Evolutionary conservation across 2,113 vertebrate genomes (phyloP).

Genomic region (Callopanchax toddi): DNA sequence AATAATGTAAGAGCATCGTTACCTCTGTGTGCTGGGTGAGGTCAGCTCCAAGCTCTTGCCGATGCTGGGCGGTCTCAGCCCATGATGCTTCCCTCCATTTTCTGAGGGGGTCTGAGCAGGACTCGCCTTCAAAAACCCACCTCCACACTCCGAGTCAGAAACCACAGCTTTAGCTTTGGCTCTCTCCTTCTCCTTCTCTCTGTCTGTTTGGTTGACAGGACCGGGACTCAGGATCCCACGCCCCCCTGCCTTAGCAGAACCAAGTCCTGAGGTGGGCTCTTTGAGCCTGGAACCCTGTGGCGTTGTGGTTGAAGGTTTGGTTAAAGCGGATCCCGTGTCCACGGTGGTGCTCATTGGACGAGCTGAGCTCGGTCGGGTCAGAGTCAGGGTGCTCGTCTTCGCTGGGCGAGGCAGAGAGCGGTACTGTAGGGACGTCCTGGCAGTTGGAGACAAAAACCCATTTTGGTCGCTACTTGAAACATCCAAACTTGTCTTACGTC

Average conservation of each 20-base stretch:
- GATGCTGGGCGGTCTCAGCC: slow-evolving; percentile 76
- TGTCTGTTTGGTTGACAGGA: slow-evolving; percentile 93
- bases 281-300: slow-evolving; percentile 65
- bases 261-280: slow-evolving; percentile 63
- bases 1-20: slow-evolving; percentile 15
- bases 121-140: slow-evolving; percentile 64
- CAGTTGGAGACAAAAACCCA: slow-evolving; percentile 89
- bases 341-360: slow-evolving; percentile 90
- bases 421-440: slow-evolving; percentile 92
- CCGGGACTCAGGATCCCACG: slow-evolving; percentile 73
- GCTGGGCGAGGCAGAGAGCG: slow-evolving; percentile 95
- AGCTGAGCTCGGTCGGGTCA: slow-evolving; percentile 81
- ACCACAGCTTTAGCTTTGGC: slow-evolving; percentile 93
- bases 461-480: slow-evolving; percentile 86
- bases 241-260: slow-evolving; percentile 54
- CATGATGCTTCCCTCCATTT: slow-evolving; percentile 80
- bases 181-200: slow-evolving; percentile 92
- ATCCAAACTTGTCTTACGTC: slow-evolving; percentile 92
- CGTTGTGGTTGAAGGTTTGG: slow-evolving; percentile 74
- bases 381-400: slow-evolving; percentile 91
- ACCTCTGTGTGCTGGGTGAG: slow-evolving; percentile 90
- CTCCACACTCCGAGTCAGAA: slow-evolving; percentile 84
- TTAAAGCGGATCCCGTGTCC: slow-evolving; percentile 83
- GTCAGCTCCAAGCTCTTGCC: slow-evolving; percentile 82
- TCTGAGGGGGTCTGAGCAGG: slow-evolving; percentile 71